These are phyloP conservation scores for Darevskia mixta DNA, from an alignment of 2,797 vertebrate species.

Conservation along the genomic window DNA sequence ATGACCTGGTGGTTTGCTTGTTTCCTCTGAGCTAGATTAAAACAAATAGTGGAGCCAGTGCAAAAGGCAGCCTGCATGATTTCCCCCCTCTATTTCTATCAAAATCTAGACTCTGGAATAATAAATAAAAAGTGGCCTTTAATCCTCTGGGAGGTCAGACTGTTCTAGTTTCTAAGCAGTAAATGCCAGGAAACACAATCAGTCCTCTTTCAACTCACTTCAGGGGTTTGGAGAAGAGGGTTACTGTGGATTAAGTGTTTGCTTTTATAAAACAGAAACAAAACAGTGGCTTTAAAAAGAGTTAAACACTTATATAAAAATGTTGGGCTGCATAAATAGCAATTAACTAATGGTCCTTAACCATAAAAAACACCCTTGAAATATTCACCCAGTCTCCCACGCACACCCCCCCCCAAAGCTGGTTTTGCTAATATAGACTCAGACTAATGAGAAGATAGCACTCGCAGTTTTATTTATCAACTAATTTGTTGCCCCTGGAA, in stretches of 20 bases:
- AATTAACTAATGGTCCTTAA: slow-evolving; percentile 69
- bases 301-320: slow-evolving; percentile 43
- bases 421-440: slow-evolving; percentile 45
- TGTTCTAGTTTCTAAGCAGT: slow-evolving; percentile 28
- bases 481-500: not conserved
- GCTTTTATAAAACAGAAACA: slow-evolving; percentile 26
- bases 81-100: not conserved
- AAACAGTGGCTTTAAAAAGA: slow-evolving; percentile 16
- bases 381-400: not conserved
- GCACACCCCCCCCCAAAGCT: not conserved
- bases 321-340: slow-evolving; percentile 14
- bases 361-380: slow-evolving; percentile 20
- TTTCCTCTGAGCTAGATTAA: not conserved
- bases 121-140: slow-evolving; percentile 29
- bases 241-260: slow-evolving; percentile 16
- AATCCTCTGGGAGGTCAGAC: not conserved
- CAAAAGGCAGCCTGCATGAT: not conserved
- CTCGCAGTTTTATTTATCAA: slow-evolving; percentile 54
- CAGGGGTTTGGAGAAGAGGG: not conserved
- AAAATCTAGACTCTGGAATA: slow-evolving; percentile 25
- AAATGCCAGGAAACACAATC: slow-evolving; percentile 29
- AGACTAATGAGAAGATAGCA: not conserved
- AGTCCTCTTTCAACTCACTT: not conserved
- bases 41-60: not conserved
- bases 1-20: not conserved